Conservation (phyloP, 1,140 invertebrate species). For the Eumeta japonica region DNA sequence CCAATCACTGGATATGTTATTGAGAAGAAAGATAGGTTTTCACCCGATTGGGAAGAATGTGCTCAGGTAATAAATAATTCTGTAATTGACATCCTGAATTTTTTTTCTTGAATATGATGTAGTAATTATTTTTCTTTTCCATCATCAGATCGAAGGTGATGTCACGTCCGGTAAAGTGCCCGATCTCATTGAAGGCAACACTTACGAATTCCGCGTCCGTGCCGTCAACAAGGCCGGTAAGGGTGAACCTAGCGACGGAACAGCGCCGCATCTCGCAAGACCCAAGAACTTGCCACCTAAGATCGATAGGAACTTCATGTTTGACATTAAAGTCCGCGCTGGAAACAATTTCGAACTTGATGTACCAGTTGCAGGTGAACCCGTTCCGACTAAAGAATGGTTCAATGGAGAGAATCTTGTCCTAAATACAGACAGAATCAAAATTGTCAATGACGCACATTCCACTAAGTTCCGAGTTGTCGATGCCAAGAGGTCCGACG, state of each 20-base stretch:
- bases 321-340: slow-evolving; percentile 88
- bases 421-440: slow-evolving; percentile 78
- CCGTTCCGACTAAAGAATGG: slow-evolving; percentile 93
- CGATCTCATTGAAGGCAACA: slow-evolving; percentile 86
- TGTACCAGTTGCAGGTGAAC: slow-evolving; percentile 91
- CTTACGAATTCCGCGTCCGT: slow-evolving; percentile 90
- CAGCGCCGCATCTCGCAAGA: slow-evolving; percentile 84
- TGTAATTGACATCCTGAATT: too few species aligned
- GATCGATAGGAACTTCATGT: slow-evolving; percentile 90
- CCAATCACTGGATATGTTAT: slow-evolving; percentile 92
- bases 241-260: slow-evolving; percentile 86
- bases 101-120: slow-evolving; percentile 2
- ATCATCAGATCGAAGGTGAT: slow-evolving; percentile 69
- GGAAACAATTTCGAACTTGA: slow-evolving; percentile 92
- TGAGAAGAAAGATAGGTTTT: slow-evolving; percentile 93
- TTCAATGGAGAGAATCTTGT: slow-evolving; percentile 77
- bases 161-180: slow-evolving; percentile 79
- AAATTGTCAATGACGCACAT: slow-evolving; percentile 82
- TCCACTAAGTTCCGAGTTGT: slow-evolving; percentile 83
- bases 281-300: slow-evolving; percentile 89
- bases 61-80: slow-evolving; percentile 67
- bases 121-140: slow-evolving; percentile 10
- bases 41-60: slow-evolving; percentile 84
- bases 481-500: slow-evolving; percentile 86
- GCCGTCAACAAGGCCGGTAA: slow-evolving; percentile 94